A percentile compares a stretch with the other conserved stretches of the same genome.
These are phyloP conservation scores for Rhopalosiphum nymphaeae DNA, from an alignment of 2,888 invertebrate species.

Conservation along the genomic window DNA sequence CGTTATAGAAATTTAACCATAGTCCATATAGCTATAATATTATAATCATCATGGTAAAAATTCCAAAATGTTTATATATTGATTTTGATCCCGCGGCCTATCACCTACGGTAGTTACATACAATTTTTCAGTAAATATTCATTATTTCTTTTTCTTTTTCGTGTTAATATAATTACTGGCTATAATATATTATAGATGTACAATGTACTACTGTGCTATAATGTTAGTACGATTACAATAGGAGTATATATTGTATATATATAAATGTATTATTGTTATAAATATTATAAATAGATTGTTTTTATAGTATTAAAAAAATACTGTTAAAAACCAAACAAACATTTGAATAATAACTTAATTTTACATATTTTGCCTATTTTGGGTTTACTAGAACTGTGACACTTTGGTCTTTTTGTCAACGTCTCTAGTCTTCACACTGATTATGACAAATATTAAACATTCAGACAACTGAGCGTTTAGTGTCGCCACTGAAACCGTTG, in stretches of 20 bases:
- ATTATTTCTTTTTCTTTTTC: not conserved
- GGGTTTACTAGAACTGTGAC: not conserved
- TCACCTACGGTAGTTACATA: not conserved
- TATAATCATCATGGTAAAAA: not conserved
- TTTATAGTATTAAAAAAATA: too few relatives aligned
- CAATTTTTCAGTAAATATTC: not conserved
- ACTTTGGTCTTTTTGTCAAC: not conserved
- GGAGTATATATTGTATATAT: too few relatives aligned
- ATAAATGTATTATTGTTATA: not conserved
- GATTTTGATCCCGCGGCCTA: not conserved
- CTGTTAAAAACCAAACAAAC: not conserved
- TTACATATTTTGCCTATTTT: not conserved
- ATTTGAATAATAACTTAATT: not conserved
- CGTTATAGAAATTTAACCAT: not conserved
- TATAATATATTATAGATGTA: too few relatives aligned
- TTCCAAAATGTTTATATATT: not conserved
- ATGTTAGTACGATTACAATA: too few relatives aligned
- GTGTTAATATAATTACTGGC: not conserved
- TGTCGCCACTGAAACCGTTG: constrained; percentile 13
- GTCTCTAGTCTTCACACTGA: not conserved
- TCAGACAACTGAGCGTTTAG: not conserved
- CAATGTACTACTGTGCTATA: too few relatives aligned
- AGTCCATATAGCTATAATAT: not conserved
- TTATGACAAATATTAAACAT: not conserved
- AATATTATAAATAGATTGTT: not conserved